phyloP scores from a whole-genome alignment of 2,888 invertebrate genomes.

The Desoria tigrina region DNA sequence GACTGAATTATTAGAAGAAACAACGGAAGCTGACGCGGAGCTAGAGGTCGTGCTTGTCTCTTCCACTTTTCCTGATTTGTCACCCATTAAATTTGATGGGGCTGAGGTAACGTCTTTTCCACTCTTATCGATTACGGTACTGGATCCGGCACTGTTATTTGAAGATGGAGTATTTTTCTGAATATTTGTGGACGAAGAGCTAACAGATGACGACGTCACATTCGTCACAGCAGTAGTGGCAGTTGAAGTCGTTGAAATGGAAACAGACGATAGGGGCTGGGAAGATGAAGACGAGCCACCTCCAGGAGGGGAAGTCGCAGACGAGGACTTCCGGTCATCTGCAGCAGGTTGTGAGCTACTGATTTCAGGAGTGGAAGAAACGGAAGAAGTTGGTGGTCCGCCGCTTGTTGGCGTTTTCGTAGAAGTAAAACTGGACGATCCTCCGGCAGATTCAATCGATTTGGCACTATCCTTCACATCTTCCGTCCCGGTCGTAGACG shows the following conservation, averaged over 20 bases:
- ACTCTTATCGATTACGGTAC: background rate
- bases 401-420: background rate
- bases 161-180: background rate
- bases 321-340: background rate
- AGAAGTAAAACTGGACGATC: background rate
- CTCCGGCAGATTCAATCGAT: conserved; percentile 3
- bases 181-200: conserved; percentile 3
- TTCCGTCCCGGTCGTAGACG: background rate
- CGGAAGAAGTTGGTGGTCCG: background rate
- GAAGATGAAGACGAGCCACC: conserved; percentile 6
- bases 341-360: background rate
- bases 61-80: conserved; percentile 52
- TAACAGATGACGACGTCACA: background rate
- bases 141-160: background rate
- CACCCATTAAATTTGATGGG: background rate
- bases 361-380: background rate
- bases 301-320: conserved; percentile 4
- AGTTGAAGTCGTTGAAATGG: conserved; percentile 8
- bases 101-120: background rate
- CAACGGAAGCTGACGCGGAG: conserved; percentile 47
- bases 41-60: conserved; percentile 61
- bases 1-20: background rate
- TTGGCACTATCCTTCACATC: background rate
- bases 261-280: background rate
- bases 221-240: conserved; percentile 12